Conservation (phyloP, 2,888 invertebrate genomes). For the Platerodrilus igneus region DNA sequence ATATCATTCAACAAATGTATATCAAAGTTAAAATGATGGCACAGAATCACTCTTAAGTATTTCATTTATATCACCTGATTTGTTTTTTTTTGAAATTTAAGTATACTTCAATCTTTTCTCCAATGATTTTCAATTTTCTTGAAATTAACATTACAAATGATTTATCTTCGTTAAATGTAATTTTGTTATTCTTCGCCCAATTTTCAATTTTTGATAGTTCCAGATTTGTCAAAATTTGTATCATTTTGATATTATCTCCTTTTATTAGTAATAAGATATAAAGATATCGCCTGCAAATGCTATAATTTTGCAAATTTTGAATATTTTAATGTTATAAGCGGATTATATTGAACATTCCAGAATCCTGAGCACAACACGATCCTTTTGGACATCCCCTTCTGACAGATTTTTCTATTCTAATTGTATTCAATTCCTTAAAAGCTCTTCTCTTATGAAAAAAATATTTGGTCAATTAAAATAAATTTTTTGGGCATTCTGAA, state of each 20-base stretch:
- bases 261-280: too few species aligned
- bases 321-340: conserved; percentile 1
- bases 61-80: too few species aligned
- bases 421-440: neutral
- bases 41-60: too few species aligned
- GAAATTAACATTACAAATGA: conserved; percentile 4
- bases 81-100: too few species aligned
- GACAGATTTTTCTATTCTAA: neutral
- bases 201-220: conserved; percentile 5
- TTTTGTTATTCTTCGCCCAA: conserved; percentile 6
- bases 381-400: conserved; percentile 6
- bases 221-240: conserved; percentile 3
- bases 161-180: conserved; percentile 5
- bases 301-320: too few species aligned
- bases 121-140: conserved; percentile 1
- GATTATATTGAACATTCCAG: conserved; percentile 9
- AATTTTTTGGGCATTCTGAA: conserved; percentile 5
- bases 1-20: too few species aligned
- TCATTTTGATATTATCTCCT: neutral
- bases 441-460: conserved; percentile 3
- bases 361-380: conserved; percentile 3
- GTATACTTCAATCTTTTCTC: too few species aligned
- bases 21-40: too few species aligned
- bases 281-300: too few species aligned
- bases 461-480: conserved; percentile 1